A percentile compares a stretch with the other conserved stretches of the same genome.
phyloP scores from a whole-genome alignment of 53 echinoderm and acorn worm genomes.

The Pentamera pediparva region DNA sequence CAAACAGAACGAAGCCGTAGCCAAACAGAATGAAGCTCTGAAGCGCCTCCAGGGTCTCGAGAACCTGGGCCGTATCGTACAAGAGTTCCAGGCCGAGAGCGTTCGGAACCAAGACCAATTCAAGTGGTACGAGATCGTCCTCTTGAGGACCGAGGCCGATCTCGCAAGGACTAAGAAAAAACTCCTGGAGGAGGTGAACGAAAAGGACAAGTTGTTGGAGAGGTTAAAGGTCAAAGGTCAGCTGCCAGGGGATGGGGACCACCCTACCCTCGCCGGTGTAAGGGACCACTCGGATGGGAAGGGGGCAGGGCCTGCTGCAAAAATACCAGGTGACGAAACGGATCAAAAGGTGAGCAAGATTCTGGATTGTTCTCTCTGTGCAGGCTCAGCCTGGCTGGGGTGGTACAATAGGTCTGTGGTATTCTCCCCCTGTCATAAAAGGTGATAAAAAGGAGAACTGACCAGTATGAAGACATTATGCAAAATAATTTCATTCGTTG shows the following conservation, averaged over 20 bases:
- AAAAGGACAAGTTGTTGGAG: neutral
- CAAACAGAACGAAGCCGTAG: neutral
- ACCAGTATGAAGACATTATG: neutral
- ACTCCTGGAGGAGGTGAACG: neutral
- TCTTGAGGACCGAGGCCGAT: slow-evolving; percentile 21
- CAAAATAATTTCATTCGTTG: neutral
- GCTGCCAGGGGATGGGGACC: neutral
- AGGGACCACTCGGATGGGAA: slow-evolving; percentile 11
- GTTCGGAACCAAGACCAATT: slow-evolving; percentile 23
- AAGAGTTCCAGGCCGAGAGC: slow-evolving; percentile 7
- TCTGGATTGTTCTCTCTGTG: neutral
- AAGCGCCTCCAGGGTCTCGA: slow-evolving; percentile 13
- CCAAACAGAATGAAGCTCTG: no score
- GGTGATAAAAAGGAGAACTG: no score
- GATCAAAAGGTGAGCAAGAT: neutral
- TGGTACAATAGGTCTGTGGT: no score
- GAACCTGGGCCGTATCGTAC: slow-evolving; percentile 5
- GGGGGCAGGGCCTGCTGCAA: neutral
- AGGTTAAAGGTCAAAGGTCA: neutral
- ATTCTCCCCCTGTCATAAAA: no score
- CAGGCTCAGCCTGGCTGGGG: no score
- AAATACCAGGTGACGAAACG: neutral
- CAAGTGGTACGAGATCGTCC: slow-evolving; percentile 22
- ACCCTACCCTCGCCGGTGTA: neutral
- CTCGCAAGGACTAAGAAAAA: slow-evolving; percentile 11